Evolutionary conservation across 2,797 vertebrate species (phyloP).

Genomic region (Paratrypauchen microcephalus): DNA sequence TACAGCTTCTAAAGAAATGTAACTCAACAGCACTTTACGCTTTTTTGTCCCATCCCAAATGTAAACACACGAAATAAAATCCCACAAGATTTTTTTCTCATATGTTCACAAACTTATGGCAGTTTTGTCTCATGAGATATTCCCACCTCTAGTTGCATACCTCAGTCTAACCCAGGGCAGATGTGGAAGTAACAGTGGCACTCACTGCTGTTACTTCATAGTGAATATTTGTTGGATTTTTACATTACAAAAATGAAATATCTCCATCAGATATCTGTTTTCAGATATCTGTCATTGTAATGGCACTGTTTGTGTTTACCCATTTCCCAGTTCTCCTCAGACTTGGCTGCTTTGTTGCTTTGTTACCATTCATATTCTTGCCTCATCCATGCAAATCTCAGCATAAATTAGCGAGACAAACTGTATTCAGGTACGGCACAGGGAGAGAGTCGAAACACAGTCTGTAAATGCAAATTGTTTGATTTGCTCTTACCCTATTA

Average conservation of each 20-base stretch:
- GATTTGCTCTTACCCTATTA: slow-evolving; percentile 12
- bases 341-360: background rate
- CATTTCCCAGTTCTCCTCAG: background rate
- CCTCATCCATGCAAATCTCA: slow-evolving; percentile 14
- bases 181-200: background rate
- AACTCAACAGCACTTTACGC: too few species aligned
- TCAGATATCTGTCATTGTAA: background rate
- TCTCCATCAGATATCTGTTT: background rate
- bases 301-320: slow-evolving; percentile 8
- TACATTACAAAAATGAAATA: background rate
- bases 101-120: too few species aligned
- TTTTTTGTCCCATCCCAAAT: too few species aligned
- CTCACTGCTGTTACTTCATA: background rate
- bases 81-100: too few species aligned
- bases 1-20: too few species aligned
- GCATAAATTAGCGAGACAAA: slow-evolving; percentile 9
- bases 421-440: slow-evolving; percentile 11
- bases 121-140: too few species aligned
- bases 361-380: slow-evolving; percentile 1
- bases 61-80: too few species aligned
- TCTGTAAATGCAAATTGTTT: slow-evolving; percentile 9
- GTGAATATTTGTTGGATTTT: background rate
- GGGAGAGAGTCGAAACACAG: slow-evolving; percentile 1
- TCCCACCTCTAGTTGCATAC: too few species aligned
- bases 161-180: too few species aligned